These are phyloP conservation scores for Lepeophtheirus nordmannii DNA, from an alignment of 2,888 invertebrate species.

Conservation along the genomic window DNA sequence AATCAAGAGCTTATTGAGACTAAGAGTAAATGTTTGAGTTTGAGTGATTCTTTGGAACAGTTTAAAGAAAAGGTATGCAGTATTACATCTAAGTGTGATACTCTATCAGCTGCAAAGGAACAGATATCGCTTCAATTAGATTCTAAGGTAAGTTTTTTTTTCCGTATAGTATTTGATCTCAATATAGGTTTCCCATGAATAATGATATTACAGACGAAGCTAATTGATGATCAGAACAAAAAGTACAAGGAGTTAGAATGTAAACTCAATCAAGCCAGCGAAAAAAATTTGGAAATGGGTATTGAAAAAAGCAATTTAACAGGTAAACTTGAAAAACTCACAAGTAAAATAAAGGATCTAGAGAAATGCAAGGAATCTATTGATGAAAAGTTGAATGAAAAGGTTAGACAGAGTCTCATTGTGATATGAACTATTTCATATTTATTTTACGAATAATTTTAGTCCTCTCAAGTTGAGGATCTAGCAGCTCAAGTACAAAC, in stretches of 20 bases:
- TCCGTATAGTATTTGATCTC: not conserved
- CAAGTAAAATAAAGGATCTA: not conserved
- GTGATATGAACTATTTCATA: too few relatives aligned
- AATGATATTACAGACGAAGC: not conserved
- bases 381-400: not conserved
- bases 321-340: not conserved
- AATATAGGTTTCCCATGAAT: not conserved
- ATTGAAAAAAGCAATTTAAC: not conserved
- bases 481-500: too few relatives aligned
- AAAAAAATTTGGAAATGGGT: not conserved
- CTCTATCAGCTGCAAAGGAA: not conserved
- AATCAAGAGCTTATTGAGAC: not conserved
- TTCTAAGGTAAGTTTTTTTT: not conserved
- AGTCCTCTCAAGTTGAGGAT: too few relatives aligned
- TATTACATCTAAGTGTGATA: not conserved
- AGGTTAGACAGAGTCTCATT: not conserved
- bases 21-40: not conserved
- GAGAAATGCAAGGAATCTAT: not conserved
- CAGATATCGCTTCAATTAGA: not conserved
- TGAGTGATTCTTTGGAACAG: not conserved
- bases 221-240: not conserved
- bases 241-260: not conserved
- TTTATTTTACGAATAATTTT: too few relatives aligned
- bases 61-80: not conserved
- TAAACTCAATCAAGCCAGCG: not conserved